These are phyloP conservation scores for Salvelinus alpinus DNA, from an alignment of 2,113 vertebrate genomes.

Conservation along the genomic window DNA sequence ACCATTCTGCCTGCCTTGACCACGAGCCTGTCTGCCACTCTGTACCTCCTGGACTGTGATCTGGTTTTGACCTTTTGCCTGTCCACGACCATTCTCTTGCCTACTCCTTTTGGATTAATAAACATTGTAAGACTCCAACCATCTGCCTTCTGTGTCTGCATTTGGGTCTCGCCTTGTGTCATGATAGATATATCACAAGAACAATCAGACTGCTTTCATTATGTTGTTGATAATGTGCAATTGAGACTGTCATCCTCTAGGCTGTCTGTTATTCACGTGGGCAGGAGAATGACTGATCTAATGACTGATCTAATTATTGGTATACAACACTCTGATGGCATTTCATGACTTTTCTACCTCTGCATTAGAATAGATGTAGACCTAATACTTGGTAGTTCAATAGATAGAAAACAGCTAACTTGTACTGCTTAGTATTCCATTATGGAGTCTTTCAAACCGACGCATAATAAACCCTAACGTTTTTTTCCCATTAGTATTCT, in stretches of 20 bases:
- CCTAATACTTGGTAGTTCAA: neutral
- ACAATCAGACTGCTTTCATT: slow-evolving; percentile 41
- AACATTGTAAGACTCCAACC: no score
- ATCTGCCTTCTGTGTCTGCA: no score
- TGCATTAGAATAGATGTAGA: neutral
- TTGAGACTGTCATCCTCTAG: slow-evolving; percentile 47
- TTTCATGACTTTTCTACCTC: neutral
- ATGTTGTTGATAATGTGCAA: slow-evolving; percentile 49
- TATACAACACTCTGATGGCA: neutral
- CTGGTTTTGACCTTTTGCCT: no score
- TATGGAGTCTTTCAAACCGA: slow-evolving; percentile 30
- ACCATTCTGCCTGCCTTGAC: no score
- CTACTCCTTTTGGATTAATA: no score
- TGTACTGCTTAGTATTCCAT: slow-evolving; percentile 45
- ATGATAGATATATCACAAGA: slow-evolving; percentile 20
- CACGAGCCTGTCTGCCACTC: no score
- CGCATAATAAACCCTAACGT: slow-evolving; percentile 19
- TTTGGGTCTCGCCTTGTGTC: neutral
- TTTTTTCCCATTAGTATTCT: slow-evolving; percentile 23
- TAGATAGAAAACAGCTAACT: slow-evolving; percentile 15
- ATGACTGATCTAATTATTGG: slow-evolving; percentile 28
- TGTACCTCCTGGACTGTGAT: no score
- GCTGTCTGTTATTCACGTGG: slow-evolving; percentile 36
- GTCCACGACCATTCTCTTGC: no score
- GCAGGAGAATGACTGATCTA: slow-evolving; percentile 32